These are phyloP conservation scores for Dasyornis broadbenti DNA, from an alignment of 2,113 vertebrate species.

Conservation along the genomic window DNA sequence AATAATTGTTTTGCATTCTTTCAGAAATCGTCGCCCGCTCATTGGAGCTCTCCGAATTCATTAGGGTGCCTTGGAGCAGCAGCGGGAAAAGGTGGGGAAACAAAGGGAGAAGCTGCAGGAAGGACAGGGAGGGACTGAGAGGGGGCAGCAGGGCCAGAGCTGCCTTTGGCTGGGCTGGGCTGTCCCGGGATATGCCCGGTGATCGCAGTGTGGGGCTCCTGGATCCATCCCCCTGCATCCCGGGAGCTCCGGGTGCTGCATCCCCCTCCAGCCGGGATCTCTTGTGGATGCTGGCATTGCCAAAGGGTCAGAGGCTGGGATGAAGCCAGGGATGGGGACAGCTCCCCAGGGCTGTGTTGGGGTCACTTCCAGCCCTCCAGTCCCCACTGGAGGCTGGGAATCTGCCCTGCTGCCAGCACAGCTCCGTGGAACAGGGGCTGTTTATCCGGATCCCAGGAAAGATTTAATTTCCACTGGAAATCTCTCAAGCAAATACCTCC, in stretches of 20 bases:
- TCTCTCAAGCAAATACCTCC: conserved; percentile 46
- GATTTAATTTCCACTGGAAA: conserved; percentile 39
- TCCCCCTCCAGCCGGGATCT: rapidly evolving
- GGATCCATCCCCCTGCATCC: rapidly evolving
- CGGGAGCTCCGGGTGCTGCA: rapidly evolving
- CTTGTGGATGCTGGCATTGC: rapidly evolving
- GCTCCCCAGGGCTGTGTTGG: not conserved
- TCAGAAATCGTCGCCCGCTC: not conserved
- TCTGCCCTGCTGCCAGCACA: not conserved
- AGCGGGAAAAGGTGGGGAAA: not conserved
- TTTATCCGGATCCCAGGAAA: not conserved
- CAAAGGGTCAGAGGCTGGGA: rapidly evolving
- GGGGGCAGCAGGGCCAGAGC: not conserved
- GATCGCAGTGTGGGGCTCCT: rapidly evolving
- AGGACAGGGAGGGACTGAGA: not conserved
- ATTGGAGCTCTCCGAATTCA: not conserved
- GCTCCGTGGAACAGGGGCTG: not conserved
- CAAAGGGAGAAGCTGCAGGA: not conserved
- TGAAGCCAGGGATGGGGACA: not conserved
- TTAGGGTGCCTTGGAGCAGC: not conserved
- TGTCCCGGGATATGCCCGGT: rapidly evolving
- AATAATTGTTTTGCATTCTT: conserved; percentile 53
- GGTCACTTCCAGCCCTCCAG: not conserved
- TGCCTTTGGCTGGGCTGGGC: not conserved
- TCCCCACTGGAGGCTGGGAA: rapidly evolving